Conservation (phyloP, 2,888 invertebrate genomes). For the Sthenelais limicola region DNA sequence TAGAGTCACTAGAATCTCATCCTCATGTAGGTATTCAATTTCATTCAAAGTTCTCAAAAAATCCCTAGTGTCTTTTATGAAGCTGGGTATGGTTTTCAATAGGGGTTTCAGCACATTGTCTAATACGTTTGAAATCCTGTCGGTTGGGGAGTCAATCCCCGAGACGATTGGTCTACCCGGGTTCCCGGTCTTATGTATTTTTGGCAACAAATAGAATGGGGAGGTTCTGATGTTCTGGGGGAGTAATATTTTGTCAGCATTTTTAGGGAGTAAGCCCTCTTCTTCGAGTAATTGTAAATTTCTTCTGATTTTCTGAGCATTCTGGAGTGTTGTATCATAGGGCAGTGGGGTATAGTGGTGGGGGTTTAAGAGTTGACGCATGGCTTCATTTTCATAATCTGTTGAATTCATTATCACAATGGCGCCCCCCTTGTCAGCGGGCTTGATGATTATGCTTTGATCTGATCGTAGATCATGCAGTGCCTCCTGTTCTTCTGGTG, state of each 20-base stretch:
- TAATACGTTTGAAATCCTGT: not conserved
- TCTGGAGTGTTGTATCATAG: not conserved
- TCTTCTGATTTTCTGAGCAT: too few species aligned
- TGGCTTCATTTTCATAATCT: not conserved
- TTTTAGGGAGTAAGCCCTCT: not conserved
- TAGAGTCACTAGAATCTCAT: not conserved
- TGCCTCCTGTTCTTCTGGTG: too few species aligned
- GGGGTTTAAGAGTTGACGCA: not conserved
- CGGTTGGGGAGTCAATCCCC: too few species aligned
- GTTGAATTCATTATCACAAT: slow-evolving; percentile 24
- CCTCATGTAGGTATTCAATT: too few species aligned
- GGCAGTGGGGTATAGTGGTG: not conserved
- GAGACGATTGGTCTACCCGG: too few species aligned
- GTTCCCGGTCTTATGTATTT: slow-evolving; percentile 2
- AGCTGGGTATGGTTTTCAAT: not conserved
- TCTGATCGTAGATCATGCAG: too few species aligned
- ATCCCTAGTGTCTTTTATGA: not conserved
- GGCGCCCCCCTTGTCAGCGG: slow-evolving; percentile 4
- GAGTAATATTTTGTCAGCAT: not conserved
- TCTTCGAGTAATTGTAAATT: not conserved
- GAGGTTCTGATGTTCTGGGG: not conserved
- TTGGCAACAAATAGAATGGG: slow-evolving; percentile 11
- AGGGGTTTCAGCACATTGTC: not conserved
- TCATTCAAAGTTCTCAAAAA: not conserved
- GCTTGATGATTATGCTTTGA: too few species aligned